Conservation (phyloP, 1,140 invertebrate genomes). For the Nephila pilipes region DNA sequence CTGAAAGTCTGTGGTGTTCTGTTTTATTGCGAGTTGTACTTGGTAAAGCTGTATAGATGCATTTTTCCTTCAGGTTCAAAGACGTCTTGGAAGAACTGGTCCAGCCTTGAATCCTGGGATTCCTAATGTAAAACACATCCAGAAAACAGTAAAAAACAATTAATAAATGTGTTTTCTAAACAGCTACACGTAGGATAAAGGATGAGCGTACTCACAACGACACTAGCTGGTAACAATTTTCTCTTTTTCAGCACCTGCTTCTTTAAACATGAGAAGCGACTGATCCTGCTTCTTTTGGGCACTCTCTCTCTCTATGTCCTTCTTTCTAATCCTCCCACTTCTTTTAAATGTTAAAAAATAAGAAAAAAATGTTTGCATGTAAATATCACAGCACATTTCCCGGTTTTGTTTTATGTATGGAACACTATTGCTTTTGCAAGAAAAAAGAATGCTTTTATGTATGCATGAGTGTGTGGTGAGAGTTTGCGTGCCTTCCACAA, state of each 20-base stretch:
- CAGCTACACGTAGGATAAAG: constrained; percentile 41
- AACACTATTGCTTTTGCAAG: constrained; percentile 18
- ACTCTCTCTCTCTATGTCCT: not conserved
- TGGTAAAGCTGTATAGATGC: not conserved
- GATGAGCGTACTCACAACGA: constrained; percentile 62
- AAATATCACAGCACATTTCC: constrained; percentile 15
- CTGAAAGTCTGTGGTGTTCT: too few species aligned
- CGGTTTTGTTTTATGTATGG: constrained; percentile 10
- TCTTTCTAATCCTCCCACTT: not conserved
- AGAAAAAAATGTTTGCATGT: constrained; percentile 22
- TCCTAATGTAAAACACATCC: constrained; percentile 50
- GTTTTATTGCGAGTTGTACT: too few species aligned
- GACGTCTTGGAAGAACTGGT: not conserved
- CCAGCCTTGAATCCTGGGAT: not conserved
- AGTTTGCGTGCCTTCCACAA: not conserved
- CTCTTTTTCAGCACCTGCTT: not conserved
- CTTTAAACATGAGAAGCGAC: not conserved
- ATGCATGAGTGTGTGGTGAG: not conserved
- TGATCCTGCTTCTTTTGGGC: constrained; percentile 23
- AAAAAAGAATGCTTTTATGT: not conserved
- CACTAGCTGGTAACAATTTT: constrained; percentile 32
- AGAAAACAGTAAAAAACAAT: constrained; percentile 33
- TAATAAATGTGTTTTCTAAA: constrained; percentile 70
- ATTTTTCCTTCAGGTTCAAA: constrained; percentile 34
- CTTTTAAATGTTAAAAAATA: constrained; percentile 12